phyloP scores from a whole-genome alignment of 2,113 vertebrate genomes.

The Hypomesus transpacificus region DNA sequence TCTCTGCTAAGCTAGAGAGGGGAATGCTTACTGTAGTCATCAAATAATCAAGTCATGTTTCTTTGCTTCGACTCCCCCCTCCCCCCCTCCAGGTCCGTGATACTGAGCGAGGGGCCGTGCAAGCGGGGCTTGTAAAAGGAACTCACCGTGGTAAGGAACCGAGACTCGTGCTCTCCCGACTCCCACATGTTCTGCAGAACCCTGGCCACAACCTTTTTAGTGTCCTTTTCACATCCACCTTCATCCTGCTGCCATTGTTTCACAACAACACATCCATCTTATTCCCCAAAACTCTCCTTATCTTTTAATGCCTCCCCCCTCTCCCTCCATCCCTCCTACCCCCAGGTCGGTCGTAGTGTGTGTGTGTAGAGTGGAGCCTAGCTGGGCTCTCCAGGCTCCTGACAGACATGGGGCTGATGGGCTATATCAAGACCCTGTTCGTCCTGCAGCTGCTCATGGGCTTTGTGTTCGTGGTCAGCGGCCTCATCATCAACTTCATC shows the following conservation, averaged over 20 bases:
- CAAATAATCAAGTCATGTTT: no score
- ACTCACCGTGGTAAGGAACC: constrained; percentile 59
- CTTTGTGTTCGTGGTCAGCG: constrained; percentile 96
- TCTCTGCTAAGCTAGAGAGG: no score
- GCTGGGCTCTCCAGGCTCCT: constrained; percentile 53
- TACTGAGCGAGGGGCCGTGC: constrained; percentile 68
- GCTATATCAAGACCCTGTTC: constrained; percentile 92
- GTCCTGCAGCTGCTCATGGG: constrained; percentile 94
- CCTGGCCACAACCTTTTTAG: no score
- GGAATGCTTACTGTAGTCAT: no score
- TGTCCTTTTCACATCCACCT: no score
- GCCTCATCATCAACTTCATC: constrained; percentile 93
- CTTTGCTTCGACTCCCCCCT: neutral
- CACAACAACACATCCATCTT: no score
- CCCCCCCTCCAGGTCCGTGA: constrained; percentile 54
- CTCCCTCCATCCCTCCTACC: neutral
- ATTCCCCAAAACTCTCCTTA: neutral
- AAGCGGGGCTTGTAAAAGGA: constrained; percentile 67
- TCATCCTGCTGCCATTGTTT: no score
- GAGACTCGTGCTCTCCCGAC: neutral
- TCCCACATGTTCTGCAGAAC: neutral
- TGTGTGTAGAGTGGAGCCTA: constrained; percentile 62
- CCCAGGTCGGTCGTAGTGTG: constrained; percentile 57
- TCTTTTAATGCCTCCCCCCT: neutral
- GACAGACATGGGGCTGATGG: constrained; percentile 60